Evolutionary conservation across 2,113 vertebrate species (phyloP).

Genomic region (Gracilinanus agilis): DNA sequence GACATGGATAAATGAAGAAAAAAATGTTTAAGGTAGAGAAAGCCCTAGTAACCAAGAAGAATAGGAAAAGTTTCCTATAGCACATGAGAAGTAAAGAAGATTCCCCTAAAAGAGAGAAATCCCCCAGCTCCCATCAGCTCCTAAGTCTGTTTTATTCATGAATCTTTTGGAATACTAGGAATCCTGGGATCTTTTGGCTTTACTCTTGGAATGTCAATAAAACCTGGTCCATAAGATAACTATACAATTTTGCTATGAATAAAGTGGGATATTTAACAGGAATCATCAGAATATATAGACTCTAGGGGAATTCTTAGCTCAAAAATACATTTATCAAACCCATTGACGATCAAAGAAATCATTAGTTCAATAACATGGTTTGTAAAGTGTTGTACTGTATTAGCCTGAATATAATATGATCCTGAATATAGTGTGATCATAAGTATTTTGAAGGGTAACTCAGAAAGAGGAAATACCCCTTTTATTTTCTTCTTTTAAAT

Average conservation of each 20-base stretch:
- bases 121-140: no score
- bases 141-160: neutral
- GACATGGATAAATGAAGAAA: no score
- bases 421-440: no score
- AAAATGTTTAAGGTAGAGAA: neutral
- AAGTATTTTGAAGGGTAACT: no score
- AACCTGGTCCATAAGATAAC: neutral
- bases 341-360: neutral
- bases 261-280: neutral
- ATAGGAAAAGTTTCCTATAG: neutral
- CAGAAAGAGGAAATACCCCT: no score
- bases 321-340: neutral
- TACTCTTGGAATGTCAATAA: neutral
- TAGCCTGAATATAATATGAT: no score
- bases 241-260: neutral
- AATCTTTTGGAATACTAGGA: neutral
- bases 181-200: neutral
- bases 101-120: neutral
- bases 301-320: neutral
- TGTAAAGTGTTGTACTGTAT: neutral
- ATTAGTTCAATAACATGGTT: neutral
- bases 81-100: neutral
- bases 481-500: no score
- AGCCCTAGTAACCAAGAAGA: neutral
- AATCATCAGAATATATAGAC: neutral